Conservation (phyloP, 2,113 vertebrate species). For the Marmota flaviventris region DNA sequence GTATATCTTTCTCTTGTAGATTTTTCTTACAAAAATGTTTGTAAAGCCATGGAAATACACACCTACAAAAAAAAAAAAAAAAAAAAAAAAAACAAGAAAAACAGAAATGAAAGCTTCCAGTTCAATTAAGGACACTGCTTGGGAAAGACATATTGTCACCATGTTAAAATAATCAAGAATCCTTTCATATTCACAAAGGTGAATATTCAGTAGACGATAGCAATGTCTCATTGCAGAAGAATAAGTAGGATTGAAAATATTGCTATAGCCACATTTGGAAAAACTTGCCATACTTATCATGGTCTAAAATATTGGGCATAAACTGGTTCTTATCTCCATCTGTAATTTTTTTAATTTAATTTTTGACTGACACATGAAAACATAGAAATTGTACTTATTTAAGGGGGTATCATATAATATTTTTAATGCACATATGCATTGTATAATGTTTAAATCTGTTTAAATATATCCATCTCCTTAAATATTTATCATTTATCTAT, state of each 20-base stretch:
- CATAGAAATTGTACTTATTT: not conserved
- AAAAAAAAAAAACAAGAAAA: no score
- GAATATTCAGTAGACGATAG: not conserved
- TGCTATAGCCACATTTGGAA: not conserved
- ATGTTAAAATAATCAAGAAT: not conserved
- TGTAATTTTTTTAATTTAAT: not conserved
- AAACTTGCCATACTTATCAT: not conserved
- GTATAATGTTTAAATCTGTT: not conserved
- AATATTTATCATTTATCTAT: not conserved
- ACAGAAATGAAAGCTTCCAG: not conserved
- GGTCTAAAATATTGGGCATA: not conserved
- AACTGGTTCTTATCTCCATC: not conserved
- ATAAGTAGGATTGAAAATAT: not conserved
- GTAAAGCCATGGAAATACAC: not conserved
- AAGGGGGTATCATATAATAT: not conserved
- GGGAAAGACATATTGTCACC: not conserved
- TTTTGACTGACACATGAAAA: not conserved
- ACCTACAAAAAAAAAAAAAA: not conserved
- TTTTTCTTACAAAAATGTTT: constrained; percentile 2
- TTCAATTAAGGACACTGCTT: no score
- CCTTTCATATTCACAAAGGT: not conserved
- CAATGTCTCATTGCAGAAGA: not conserved
- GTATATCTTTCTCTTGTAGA: not conserved
- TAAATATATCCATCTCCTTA: not conserved
- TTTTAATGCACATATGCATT: not conserved